These are phyloP conservation scores for Cavia aperea DNA, from an alignment of 2,113 vertebrate species.

Conservation along the genomic window DNA sequence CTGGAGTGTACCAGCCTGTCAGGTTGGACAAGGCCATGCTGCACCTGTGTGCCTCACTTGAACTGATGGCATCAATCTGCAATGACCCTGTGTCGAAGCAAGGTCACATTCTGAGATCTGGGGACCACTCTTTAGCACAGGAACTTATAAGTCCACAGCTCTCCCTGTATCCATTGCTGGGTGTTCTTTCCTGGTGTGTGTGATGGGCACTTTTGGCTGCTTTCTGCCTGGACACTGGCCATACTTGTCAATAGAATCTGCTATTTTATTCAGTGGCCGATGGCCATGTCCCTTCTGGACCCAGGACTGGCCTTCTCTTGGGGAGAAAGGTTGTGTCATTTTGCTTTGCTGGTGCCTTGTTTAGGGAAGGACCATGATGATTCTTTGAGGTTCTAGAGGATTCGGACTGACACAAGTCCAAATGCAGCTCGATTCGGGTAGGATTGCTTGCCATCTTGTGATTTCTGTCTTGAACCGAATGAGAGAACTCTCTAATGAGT, in stretches of 20 bases:
- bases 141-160: too few species aligned
- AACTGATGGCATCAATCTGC: not conserved
- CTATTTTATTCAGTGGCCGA: not conserved
- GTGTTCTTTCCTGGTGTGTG: not conserved
- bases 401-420: not conserved
- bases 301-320: too few species aligned
- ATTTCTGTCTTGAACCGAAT: not conserved
- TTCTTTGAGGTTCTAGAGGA: not conserved
- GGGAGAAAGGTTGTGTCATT: fast-evolving
- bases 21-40: fast-evolving
- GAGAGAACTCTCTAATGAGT: not conserved
- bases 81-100: not conserved
- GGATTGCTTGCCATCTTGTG: not conserved
- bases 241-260: not conserved
- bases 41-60: not conserved
- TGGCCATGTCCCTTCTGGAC: not conserved
- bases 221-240: not conserved
- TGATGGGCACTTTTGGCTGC: not conserved
- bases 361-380: fast-evolving
- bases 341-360: too few species aligned
- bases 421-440: too few species aligned
- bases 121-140: too few species aligned
- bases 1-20: too few species aligned
- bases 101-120: not conserved
- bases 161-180: fast-evolving